phyloP scores from a whole-genome alignment of 1,140 invertebrate genomes.

The Diorhabda elongata region DNA sequence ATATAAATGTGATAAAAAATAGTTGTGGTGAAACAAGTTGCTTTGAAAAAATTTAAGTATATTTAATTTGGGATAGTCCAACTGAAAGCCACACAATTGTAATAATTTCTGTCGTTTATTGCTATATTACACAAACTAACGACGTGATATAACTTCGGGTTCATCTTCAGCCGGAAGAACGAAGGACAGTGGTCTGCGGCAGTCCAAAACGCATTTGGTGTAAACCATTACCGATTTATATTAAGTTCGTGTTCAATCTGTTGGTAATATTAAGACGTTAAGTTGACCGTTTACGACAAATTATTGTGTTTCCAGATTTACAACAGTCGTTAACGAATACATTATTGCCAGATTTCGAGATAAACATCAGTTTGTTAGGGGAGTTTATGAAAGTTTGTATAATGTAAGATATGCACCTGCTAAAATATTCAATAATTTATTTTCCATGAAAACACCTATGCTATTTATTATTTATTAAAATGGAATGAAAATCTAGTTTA shows the following conservation, averaged over 20 bases:
- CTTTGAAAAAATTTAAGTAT: too few relatives aligned
- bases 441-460: too few relatives aligned
- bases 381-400: too few relatives aligned
- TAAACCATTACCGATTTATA: conserved; percentile 24
- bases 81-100: too few relatives aligned
- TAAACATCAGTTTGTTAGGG: background rate
- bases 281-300: conserved; percentile 28
- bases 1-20: too few relatives aligned
- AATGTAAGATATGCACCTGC: too few relatives aligned
- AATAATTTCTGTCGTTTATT: background rate
- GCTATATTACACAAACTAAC: background rate
- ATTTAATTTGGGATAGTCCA: too few relatives aligned
- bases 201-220: background rate
- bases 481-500: too few relatives aligned
- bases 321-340: conserved; percentile 16
- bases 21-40: too few relatives aligned
- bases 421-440: too few relatives aligned
- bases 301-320: conserved; percentile 26
- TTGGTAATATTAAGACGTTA: conserved; percentile 34
- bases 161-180: conserved; percentile 11
- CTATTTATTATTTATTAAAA: too few relatives aligned
- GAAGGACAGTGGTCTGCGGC: conserved; percentile 7
- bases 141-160: conserved; percentile 14
- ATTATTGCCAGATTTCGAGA: conserved; percentile 7
- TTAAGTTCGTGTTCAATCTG: conserved; percentile 34